These are phyloP conservation scores for Talpa occidentalis DNA, from an alignment of 2,113 vertebrate species.

Conservation along the genomic window DNA sequence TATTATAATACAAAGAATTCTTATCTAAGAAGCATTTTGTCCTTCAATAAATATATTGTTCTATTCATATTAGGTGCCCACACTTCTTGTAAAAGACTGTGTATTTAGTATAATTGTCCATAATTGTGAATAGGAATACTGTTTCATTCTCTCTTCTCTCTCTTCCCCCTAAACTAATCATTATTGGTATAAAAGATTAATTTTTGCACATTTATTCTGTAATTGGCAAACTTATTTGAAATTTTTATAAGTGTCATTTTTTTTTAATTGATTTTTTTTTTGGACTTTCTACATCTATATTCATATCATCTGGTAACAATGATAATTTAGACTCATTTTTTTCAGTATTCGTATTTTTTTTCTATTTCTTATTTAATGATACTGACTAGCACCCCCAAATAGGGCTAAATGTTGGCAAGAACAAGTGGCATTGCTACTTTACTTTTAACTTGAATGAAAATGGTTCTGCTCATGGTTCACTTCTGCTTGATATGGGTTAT, in stretches of 20 bases:
- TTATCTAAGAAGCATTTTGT: neutral
- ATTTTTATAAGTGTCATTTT: neutral
- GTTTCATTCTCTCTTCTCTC: neutral
- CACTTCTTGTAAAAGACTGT: neutral
- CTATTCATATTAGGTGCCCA: neutral
- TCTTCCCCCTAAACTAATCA: neutral
- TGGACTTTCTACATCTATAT: neutral
- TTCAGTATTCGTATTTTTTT: neutral
- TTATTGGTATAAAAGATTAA: slow-evolving; percentile 21
- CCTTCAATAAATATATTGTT: neutral
- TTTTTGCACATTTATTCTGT: neutral
- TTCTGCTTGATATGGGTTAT: neutral
- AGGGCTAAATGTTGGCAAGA: neutral
- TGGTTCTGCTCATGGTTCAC: neutral
- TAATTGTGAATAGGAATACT: neutral
- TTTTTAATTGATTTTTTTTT: neutral
- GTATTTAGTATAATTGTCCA: slow-evolving; percentile 10
- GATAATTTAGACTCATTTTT: neutral
- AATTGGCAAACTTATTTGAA: neutral
- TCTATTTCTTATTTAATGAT: neutral
- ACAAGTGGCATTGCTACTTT: fast-evolving
- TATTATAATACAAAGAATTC: neutral
- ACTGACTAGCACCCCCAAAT: neutral
- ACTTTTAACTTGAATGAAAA: neutral
- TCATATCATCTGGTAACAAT: neutral